These are phyloP conservation scores for Vimba vimba DNA, from an alignment of 2,113 vertebrate genomes.

Conservation along the genomic window DNA sequence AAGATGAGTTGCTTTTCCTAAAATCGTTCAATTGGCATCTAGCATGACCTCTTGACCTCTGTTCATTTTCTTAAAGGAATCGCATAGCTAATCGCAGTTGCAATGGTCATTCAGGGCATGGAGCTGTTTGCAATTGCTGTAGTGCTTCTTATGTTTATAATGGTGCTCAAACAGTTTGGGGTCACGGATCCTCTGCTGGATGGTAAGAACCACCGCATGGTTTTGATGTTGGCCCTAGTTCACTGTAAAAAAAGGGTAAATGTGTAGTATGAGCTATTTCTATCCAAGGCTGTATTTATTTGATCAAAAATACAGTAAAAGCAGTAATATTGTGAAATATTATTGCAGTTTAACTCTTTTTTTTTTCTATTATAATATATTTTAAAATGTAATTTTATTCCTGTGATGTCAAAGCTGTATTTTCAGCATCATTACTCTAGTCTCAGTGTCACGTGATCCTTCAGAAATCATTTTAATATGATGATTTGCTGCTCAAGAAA, in stretches of 20 bases:
- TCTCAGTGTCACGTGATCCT: neutral
- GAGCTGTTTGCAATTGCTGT: slow-evolving; percentile 88
- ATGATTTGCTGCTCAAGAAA: neutral
- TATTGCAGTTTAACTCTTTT: neutral
- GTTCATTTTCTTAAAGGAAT: neutral
- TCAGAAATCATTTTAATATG: neutral
- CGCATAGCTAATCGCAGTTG: slow-evolving; percentile 25
- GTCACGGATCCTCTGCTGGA: slow-evolving; percentile 87
- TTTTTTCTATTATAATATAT: neutral
- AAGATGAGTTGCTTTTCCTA: slow-evolving; percentile 8
- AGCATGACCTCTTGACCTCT: slow-evolving; percentile 34
- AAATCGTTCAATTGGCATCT: neutral
- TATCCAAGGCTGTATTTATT: neutral
- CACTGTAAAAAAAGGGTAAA: neutral
- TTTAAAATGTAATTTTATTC: neutral
- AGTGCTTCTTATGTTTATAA: slow-evolving; percentile 85
- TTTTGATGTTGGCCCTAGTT: neutral
- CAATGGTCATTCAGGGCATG: slow-evolving; percentile 89
- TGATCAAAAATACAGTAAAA: neutral
- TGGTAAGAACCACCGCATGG: slow-evolving; percentile 77
- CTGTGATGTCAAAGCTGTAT: neutral
- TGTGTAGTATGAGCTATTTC: neutral
- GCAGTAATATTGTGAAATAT: neutral
- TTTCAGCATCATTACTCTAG: neutral
- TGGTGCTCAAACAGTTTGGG: slow-evolving; percentile 93